Evolutionary conservation across 2,797 vertebrate genomes (phyloP), one percentile per base, ranked within the genome.

Genomic region (Dicrostonyx torquatus): DNA sequence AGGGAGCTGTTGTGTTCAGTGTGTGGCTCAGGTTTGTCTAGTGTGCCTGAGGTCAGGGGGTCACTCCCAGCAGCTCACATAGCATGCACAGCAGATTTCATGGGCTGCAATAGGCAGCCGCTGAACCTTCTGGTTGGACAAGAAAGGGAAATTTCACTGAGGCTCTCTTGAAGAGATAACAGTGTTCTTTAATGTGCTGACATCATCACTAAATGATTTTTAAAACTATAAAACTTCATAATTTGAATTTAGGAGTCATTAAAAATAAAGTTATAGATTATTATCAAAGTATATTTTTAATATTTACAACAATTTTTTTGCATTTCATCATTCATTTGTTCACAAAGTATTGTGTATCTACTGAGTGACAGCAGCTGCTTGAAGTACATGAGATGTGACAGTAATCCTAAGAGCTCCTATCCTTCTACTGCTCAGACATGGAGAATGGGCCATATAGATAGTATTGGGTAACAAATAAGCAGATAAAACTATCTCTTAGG

Each of bases 191-290:
- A 75, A 62, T 60, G 31, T 94, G 89, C 93, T 90, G 58, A 80
- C 89, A 96, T 87, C 92, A 86, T 95, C 64, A 58, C 45, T 91
- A 95, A 91, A 26, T 85, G 90, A 96, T 84, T 93, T 92, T 77
- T 83, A 97, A 95, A 82, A 58, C 24, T 92, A 86, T n/a, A 64
- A 82, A 92, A 53, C 88, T n/a, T 94, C 66, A 80, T 92, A 76
- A 78, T 93, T 96, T 97, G 62, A 90, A 93, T 95, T 86, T 84
- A 85, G n/a, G 66, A 94, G 50, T 89, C 50, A 58, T 13, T 96
- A 73, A 31, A 95, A 22, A 73, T n/a, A 37, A 93, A 89, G 45
- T 76, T 94, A 45, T 72, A 62, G 43, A 73, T 95, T 92, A 87
- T 80, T 90, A 95, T 24, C 79, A 79, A 83, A 83, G 75, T 91